Base-by-base conservation (phyloP, 2,113 vertebrate genomes). In the Platycercus adscitus region DNA sequence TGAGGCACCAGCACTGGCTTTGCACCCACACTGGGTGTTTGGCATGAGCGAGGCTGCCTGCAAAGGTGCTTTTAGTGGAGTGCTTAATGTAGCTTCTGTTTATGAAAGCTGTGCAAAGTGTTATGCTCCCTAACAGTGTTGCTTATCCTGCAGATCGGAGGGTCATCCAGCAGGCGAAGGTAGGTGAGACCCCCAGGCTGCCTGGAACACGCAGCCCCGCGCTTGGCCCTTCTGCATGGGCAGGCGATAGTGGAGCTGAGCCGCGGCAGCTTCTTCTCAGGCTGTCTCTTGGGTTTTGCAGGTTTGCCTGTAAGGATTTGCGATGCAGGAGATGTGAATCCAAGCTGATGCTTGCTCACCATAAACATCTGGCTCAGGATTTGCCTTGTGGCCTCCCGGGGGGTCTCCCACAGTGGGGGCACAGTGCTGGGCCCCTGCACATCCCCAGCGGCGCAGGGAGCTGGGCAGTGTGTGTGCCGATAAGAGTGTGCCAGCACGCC, bases 401-500 rank as follows among this genome's bases (percentile, higher is more conserved):
- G 65, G 49, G 53, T 29, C 7, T 82, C 72, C 55, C 29, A 0
- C 23, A 3, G 69, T 4, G 4, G 61, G 70, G 68, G 60, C 65
- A 10, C 31, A 3, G 84, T 7, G 5, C 13, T 0, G 21, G 66
- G 88, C 81, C 84, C 47, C 3, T 4, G 88, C 91, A 84, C 39
- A 17, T 26, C 75, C 17, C 49, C 16, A 6, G 70, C 28, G 14
- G 1, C 6, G 2, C 4, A 6, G 81, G 60, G 78, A 17, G 81
- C 88, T 0, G 53, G 85, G 88, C 91, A 4, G 37, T 79, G 91
- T 3, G 66, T 83, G 37, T 2, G 11, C 86, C 29, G 95, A 97
- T 97, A 97, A 97, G 93, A 55, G 81, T 0, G 7, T 96, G 94
- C 95, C 95, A 96, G 95, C 3, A 89, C 1, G 8, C 69, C 65